These are phyloP conservation scores for Phyllopteryx taeniolatus DNA, from an alignment of 2,113 vertebrate genomes.

Conservation along the genomic window DNA sequence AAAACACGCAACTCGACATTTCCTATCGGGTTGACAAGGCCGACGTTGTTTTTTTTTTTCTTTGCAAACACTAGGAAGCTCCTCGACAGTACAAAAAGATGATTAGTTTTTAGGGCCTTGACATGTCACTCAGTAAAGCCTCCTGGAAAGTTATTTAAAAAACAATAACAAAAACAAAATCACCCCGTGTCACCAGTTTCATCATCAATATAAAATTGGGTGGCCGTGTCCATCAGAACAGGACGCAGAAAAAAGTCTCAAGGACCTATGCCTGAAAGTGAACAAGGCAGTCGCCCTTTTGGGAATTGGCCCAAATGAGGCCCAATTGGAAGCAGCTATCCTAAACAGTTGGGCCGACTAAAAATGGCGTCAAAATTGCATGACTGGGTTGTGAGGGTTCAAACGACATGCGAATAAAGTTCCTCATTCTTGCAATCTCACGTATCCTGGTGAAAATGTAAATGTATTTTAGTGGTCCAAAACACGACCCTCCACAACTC, in stretches of 20 bases:
- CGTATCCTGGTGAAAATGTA: no score
- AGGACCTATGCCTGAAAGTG: not conserved
- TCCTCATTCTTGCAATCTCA: no score
- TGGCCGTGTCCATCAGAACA: not conserved
- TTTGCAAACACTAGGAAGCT: constrained; percentile 21
- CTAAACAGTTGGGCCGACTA: no score
- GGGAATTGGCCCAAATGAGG: not conserved
- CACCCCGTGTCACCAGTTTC: not conserved
- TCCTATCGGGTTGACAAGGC: constrained; percentile 31
- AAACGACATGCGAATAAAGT: no score
- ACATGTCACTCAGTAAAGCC: not conserved
- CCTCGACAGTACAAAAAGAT: constrained; percentile 33
- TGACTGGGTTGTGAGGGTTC: no score
- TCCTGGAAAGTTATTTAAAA: no score
- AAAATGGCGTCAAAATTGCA: no score
- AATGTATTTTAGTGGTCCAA: no score
- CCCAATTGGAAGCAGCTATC: not conserved
- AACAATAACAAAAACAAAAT: not conserved
- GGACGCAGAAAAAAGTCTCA: not conserved
- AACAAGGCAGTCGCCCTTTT: not conserved
- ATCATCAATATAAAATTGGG: not conserved
- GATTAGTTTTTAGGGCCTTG: constrained; percentile 22
- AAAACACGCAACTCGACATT: constrained; percentile 53
- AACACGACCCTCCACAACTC: no score
- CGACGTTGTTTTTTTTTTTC: constrained; percentile 31